Percentiles rank a stretch among this genome's conserved stretches.
These are phyloP conservation scores for Megalops cyprinoides DNA, from an alignment of 2,797 vertebrate genomes.

Conservation along the genomic window DNA sequence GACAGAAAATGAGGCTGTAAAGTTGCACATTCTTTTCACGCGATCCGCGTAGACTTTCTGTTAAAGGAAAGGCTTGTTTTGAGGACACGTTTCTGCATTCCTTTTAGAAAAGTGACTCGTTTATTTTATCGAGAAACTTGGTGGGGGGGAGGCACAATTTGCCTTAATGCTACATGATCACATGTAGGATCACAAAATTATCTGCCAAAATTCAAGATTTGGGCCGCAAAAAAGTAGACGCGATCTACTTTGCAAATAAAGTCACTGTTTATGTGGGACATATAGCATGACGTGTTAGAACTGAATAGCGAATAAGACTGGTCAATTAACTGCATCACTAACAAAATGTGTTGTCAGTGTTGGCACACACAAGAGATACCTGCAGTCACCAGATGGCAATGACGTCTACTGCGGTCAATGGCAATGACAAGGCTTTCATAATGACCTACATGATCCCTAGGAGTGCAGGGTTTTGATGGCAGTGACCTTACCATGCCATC, in stretches of 20 bases:
- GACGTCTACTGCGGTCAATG: constrained; percentile 26
- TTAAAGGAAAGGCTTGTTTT: background rate
- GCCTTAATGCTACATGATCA: no score
- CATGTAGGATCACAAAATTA: no score
- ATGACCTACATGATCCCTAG: constrained; percentile 65
- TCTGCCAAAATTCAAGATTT: background rate
- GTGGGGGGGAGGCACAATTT: constrained; percentile 42
- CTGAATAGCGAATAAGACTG: constrained; percentile 9
- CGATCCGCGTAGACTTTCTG: background rate
- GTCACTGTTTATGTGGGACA: constrained; percentile 17
- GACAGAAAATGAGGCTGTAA: constrained; percentile 79
- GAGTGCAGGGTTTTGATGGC: constrained; percentile 46
- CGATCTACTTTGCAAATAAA: background rate
- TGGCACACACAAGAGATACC: constrained; percentile 11
- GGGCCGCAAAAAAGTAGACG: background rate
- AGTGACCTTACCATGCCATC: constrained; percentile 13
- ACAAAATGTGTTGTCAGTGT: constrained; percentile 13
- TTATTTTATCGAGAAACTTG: constrained; percentile 51
- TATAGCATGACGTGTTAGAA: constrained; percentile 8
- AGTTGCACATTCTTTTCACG: constrained; percentile 67
- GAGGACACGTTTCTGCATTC: background rate
- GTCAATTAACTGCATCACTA: constrained; percentile 21
- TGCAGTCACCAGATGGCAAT: constrained; percentile 48
- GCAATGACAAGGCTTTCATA: constrained; percentile 54
- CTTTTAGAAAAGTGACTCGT: constrained; percentile 16